Percentiles rank a stretch among this genome's conserved stretches.
Evolutionary conservation across 2,113 vertebrate species (phyloP).

Genomic region (Cyanoderma ruficeps): DNA sequence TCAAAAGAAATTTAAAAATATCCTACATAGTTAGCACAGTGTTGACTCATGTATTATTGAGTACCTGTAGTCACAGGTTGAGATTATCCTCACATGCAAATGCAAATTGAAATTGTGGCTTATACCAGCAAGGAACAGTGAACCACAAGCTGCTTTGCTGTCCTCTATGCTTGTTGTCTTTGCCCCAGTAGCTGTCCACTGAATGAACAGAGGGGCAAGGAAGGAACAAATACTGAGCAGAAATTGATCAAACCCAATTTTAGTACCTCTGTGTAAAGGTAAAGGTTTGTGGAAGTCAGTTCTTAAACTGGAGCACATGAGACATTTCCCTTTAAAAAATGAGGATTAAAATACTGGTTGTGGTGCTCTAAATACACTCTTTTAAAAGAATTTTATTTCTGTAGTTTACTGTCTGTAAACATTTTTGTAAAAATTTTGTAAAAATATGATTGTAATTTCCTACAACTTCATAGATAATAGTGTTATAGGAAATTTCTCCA

Average conservation of each 20-base stretch:
- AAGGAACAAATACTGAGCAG: background rate
- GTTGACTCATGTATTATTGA: background rate
- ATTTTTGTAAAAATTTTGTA: background rate
- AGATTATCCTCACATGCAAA: background rate
- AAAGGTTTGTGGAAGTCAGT: background rate
- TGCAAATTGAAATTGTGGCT: background rate
- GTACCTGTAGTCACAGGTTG: background rate
- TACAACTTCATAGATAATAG: background rate
- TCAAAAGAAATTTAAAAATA: background rate
- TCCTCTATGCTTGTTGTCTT: background rate
- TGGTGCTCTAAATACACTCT: background rate
- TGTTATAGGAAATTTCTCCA: background rate
- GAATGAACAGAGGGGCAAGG: background rate
- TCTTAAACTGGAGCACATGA: background rate
- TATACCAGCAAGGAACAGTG: background rate
- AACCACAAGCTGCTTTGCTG: background rate
- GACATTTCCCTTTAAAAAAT: background rate
- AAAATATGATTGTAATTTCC: background rate
- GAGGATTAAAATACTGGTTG: background rate
- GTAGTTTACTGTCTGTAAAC: background rate
- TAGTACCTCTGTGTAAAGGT: background rate
- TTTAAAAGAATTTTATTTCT: background rate
- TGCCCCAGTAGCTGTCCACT: background rate
- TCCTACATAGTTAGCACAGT: background rate
- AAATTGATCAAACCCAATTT: background rate